phyloP scores from a whole-genome alignment of 2,113 vertebrate species.

The Lethenteron camtschaticum region DNA sequence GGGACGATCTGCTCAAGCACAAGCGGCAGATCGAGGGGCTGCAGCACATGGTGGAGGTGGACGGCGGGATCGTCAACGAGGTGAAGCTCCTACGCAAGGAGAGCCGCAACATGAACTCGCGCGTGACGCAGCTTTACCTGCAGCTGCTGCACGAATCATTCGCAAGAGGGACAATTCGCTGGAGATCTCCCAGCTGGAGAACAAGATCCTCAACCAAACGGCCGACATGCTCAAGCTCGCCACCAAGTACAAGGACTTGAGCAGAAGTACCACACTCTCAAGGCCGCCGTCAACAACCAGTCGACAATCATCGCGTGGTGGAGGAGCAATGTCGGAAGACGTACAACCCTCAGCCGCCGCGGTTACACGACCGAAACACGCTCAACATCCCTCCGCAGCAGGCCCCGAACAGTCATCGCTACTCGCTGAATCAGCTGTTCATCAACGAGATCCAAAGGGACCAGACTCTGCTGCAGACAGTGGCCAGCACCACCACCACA shows the following conservation, averaged over 20 bases:
- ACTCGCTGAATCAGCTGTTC: constrained; percentile 1
- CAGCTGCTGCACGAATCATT: constrained; percentile 93
- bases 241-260: constrained; percentile 72
- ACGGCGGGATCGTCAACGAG: constrained; percentile 83
- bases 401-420: background rate
- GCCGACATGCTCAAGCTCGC: constrained; percentile 76
- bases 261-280: constrained; percentile 44
- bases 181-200: constrained; percentile 79
- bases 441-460: constrained; percentile 77
- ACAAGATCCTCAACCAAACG: constrained; percentile 75
- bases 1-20: constrained; percentile 70
- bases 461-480: constrained; percentile 29
- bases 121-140: constrained; percentile 95
- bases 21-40: constrained; percentile 67
- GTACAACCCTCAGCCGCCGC: constrained; percentile 27
- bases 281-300: constrained; percentile 80
- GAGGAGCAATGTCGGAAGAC: constrained; percentile 58
- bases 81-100: constrained; percentile 88
- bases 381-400: background rate
- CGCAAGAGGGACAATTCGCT: constrained; percentile 86
- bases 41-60: constrained; percentile 74
- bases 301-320: constrained; percentile 45
- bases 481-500: constrained; percentile 29
- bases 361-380: constrained; percentile 2
- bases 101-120: constrained; percentile 94